A percentile compares a stretch with the other conserved stretches of the same genome.
phyloP scores from a whole-genome alignment of 2,113 vertebrate genomes.

The Hystrix cristata region DNA sequence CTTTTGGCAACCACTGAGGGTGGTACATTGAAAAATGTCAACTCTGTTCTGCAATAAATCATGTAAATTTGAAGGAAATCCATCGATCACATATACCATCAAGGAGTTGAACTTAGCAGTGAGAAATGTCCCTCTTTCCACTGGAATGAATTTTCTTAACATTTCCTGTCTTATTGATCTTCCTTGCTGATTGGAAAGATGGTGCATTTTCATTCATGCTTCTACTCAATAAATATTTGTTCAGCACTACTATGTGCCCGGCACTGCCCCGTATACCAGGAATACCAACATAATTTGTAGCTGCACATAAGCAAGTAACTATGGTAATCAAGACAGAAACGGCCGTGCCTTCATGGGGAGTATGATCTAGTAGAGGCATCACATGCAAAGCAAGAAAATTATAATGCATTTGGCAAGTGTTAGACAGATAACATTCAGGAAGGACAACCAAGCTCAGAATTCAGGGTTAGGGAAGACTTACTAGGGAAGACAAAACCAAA shows the following conservation, averaged over 20 bases:
- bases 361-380: not conserved
- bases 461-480: not conserved
- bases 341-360: not conserved
- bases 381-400: not conserved
- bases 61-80: conserved; percentile 34
- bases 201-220: not conserved
- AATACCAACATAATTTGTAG: not conserved
- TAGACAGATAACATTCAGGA: not conserved
- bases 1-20: not conserved
- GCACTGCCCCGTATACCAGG: not conserved
- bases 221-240: not conserved
- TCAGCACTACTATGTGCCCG: not conserved
- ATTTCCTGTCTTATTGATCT: not conserved
- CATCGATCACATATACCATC: not conserved
- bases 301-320: not conserved
- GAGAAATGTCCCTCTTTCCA: not conserved
- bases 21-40: not conserved
- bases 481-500: not conserved
- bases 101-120: not conserved
- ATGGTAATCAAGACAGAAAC: too few relatives aligned
- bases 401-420: not conserved
- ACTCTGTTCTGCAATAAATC: not conserved
- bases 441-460: not conserved
- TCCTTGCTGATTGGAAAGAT: not conserved
- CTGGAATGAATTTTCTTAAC: not conserved